A percentile compares a stretch with the other conserved stretches of the same genome.
Evolutionary conservation across 2,888 invertebrate genomes (phyloP).

Genomic region (Tenthredo mesomela): DNA sequence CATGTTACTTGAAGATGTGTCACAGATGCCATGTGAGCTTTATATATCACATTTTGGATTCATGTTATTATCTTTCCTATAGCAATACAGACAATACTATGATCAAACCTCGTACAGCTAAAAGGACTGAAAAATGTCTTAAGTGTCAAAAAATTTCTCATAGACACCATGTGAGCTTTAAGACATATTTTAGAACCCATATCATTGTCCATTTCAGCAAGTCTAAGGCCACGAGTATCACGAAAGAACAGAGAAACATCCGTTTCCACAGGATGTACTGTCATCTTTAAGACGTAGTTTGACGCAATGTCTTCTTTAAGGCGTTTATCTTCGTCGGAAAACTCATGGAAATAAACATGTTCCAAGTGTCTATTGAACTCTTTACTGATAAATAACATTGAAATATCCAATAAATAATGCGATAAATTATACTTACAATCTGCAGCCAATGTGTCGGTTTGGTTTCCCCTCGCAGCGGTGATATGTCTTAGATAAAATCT

Average conservation of each 20-base stretch:
- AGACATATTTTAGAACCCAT: background rate
- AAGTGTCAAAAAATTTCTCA: background rate
- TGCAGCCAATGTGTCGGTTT: conserved; percentile 40
- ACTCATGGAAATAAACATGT: background rate
- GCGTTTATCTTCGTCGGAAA: background rate
- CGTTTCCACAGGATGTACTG: background rate
- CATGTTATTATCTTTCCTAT: background rate
- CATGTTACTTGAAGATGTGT: background rate
- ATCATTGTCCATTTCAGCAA: background rate
- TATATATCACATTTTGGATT: background rate
- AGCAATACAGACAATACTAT: background rate
- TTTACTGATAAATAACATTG: background rate
- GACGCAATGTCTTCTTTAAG: conserved; percentile 16
- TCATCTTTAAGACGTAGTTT: conserved; percentile 20
- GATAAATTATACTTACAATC: conserved; percentile 25
- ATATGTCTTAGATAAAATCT: background rate
- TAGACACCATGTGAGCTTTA: background rate
- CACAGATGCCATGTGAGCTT: background rate
- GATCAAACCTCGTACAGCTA: background rate
- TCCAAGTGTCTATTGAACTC: background rate
- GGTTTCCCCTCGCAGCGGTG: conserved; percentile 32
- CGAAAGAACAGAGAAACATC: background rate
- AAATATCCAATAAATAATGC: background rate
- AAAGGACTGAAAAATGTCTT: background rate
- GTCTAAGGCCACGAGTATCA: background rate